Conservation (phyloP, 2,888 invertebrate genomes). For the Dynastes hyllus region DNA sequence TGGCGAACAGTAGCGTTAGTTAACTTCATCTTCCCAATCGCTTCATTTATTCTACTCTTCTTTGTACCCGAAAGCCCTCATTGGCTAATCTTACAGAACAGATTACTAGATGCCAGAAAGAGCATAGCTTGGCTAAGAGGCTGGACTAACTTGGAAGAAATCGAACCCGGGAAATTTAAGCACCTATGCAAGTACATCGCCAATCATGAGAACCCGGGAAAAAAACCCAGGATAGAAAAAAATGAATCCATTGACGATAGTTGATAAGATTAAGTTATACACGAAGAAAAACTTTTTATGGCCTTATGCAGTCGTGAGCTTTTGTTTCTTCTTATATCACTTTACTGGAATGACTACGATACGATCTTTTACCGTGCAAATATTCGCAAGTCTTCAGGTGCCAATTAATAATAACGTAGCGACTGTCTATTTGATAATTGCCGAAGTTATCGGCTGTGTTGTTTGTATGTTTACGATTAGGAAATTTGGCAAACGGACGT, state of each 20-base stretch:
- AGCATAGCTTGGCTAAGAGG: constrained; percentile 86
- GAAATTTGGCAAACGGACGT: constrained; percentile 81
- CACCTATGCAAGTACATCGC: constrained; percentile 67
- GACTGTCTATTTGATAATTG: constrained; percentile 81
- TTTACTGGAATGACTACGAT: constrained; percentile 85
- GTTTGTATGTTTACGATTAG: constrained; percentile 81
- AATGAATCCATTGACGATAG: constrained; percentile 21
- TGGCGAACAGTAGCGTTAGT: constrained; percentile 84
- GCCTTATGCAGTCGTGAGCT: constrained; percentile 79
- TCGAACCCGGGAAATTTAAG: constrained; percentile 77
- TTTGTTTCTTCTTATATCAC: constrained; percentile 82
- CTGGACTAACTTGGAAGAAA: constrained; percentile 78
- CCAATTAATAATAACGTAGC: constrained; percentile 86
- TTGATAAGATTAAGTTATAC: constrained; percentile 70
- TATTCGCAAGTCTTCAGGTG: constrained; percentile 81
- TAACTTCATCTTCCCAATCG: constrained; percentile 78
- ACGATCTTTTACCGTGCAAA: constrained; percentile 83
- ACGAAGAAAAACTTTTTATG: constrained; percentile 77
- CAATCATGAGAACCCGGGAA: constrained; percentile 53
- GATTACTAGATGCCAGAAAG: constrained; percentile 79
- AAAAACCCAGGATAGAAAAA: constrained; percentile 51
- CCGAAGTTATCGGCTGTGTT: constrained; percentile 80
- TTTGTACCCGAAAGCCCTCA: constrained; percentile 89
- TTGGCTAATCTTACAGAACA: constrained; percentile 83
- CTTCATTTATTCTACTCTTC: constrained; percentile 78